phyloP scores from a whole-genome alignment of 1,140 invertebrate genomes.

The Papilio dardanus region DNA sequence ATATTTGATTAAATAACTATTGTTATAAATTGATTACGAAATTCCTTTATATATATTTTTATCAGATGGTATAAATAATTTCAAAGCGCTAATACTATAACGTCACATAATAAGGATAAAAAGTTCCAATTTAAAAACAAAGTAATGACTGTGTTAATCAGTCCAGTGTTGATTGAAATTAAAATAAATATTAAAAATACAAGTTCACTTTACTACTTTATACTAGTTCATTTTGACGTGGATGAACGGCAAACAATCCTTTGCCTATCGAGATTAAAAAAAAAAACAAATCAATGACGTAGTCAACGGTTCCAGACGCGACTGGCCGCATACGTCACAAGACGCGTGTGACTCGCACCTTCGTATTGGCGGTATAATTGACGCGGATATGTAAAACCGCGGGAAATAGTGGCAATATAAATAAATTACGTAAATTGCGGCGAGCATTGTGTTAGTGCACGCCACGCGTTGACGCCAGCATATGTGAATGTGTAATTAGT shows the following conservation, averaged over 20 bases:
- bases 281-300: not conserved
- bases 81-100: too few species aligned
- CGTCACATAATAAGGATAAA: too few species aligned
- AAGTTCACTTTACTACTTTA: not conserved
- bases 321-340: not conserved
- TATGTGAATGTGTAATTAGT: slow-evolving; percentile 36
- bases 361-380: slow-evolving; percentile 2
- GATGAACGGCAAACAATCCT: not conserved
- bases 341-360: slow-evolving; percentile 24
- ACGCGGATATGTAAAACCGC: slow-evolving; percentile 27
- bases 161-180: too few species aligned
- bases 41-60: too few species aligned
- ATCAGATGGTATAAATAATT: too few species aligned
- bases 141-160: too few species aligned
- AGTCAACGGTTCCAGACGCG: not conserved
- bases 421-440: slow-evolving; percentile 30
- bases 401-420: slow-evolving; percentile 21
- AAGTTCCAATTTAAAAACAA: not conserved
- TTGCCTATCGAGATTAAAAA: not conserved
- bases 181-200: not conserved
- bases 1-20: too few species aligned
- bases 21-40: too few species aligned
- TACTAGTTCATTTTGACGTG: not conserved
- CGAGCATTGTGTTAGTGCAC: slow-evolving; percentile 17
- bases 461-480: slow-evolving; percentile 20